A percentile compares a stretch with the other conserved stretches of the same genome.
These are phyloP conservation scores for Melospiza melodia DNA, from an alignment of 2,113 vertebrate species.

Conservation along the genomic window DNA sequence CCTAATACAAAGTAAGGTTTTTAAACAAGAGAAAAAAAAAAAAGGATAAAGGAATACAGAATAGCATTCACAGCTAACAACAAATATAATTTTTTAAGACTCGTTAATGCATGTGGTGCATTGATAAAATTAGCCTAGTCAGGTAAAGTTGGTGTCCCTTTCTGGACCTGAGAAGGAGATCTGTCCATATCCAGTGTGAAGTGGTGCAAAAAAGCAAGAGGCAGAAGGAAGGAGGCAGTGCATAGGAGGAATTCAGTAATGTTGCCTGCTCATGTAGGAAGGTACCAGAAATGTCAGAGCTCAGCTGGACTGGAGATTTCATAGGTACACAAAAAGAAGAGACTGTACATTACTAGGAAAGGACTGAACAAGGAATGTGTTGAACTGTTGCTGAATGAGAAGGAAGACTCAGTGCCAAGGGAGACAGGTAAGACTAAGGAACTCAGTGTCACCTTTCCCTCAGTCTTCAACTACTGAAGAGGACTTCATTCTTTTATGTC, in stretches of 20 bases:
- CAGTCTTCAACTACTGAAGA: neutral
- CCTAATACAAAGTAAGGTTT: neutral
- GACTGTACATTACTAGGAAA: neutral
- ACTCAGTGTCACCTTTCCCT: neutral
- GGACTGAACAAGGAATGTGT: neutral
- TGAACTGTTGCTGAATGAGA: neutral
- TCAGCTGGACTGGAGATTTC: neutral
- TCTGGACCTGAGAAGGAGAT: neutral
- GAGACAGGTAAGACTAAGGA: neutral
- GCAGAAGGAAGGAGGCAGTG: neutral
- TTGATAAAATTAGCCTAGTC: neutral
- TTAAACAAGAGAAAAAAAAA: neutral
- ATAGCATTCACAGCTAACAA: neutral
- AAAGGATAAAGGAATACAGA: neutral
- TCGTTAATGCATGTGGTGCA: neutral
- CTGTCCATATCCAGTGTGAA: neutral
- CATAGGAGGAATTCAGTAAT: neutral
- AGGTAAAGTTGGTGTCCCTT: neutral
- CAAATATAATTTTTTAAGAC: neutral
- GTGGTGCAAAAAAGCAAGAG: neutral
- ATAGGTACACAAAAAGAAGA: neutral
- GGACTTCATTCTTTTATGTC: neutral
- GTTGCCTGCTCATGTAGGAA: rapidly evolving
- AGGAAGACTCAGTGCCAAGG: neutral
- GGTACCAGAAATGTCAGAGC: neutral